Evolutionary conservation across 2,888 invertebrate genomes (phyloP).

Genomic region (Agrotis puta): DNA sequence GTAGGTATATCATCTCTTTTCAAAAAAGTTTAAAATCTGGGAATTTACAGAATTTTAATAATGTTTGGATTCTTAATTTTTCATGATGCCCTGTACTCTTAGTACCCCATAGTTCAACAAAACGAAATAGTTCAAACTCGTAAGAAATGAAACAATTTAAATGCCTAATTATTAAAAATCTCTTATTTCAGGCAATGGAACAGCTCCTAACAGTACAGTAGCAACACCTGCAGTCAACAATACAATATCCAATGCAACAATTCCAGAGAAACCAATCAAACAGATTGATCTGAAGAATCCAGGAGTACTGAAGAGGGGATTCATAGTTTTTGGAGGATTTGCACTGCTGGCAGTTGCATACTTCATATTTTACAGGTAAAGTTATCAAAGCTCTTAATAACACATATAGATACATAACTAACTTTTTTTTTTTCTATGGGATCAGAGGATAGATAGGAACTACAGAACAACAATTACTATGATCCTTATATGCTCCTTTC

Average conservation of each 20-base stretch:
- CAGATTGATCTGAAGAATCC: slow-evolving; percentile 79
- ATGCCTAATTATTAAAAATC: background rate
- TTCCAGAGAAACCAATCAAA: slow-evolving; percentile 65
- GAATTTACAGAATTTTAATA: background rate
- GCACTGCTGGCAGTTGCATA: slow-evolving; percentile 84
- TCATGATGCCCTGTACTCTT: background rate
- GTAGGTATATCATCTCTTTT: too few relatives aligned
- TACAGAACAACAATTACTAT: background rate
- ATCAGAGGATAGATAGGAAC: background rate
- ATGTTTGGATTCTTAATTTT: background rate
- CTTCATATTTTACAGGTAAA: slow-evolving; percentile 87
- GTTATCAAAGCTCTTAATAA: background rate
- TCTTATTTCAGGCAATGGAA: slow-evolving; percentile 38
- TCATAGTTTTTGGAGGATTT: slow-evolving; percentile 89
- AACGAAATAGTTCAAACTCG: background rate
- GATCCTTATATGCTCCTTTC: too few relatives aligned
- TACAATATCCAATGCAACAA: slow-evolving; percentile 38
- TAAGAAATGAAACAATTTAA: background rate
- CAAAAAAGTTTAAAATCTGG: too few relatives aligned
- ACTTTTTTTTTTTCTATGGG: background rate
- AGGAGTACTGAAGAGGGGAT: slow-evolving; percentile 84
- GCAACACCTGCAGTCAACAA: background rate
- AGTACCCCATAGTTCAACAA: background rate
- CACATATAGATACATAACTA: background rate
- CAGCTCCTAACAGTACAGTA: slow-evolving; percentile 7